Conservation (phyloP, 2,888 invertebrate genomes). For the Drosophila anomalipes region DNA sequence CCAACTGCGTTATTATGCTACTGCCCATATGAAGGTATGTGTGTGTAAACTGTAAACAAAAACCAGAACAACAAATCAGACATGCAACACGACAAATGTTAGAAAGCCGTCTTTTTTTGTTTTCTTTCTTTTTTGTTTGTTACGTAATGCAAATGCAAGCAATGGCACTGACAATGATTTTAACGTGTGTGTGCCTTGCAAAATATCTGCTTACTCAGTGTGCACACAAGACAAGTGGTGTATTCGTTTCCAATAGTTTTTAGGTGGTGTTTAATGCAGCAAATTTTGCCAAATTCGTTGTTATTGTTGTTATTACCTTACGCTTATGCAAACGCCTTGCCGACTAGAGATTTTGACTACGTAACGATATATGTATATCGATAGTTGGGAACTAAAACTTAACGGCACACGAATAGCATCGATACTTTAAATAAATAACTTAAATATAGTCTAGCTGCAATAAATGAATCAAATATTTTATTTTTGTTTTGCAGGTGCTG, state of each 20-base stretch:
- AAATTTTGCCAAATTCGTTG: conserved; percentile 42
- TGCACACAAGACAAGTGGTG: conserved; percentile 7
- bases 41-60: conserved; percentile 60
- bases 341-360: conserved; percentile 31
- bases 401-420: background rate
- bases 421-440: background rate
- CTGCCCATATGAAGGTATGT: conserved; percentile 75
- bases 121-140: conserved; percentile 34
- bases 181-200: background rate
- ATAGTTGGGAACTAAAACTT: background rate
- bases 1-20: conserved; percentile 85
- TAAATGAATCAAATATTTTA: background rate
- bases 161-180: background rate
- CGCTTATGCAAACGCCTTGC: conserved; percentile 60
- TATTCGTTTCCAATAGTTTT: conserved; percentile 5
- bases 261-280: background rate
- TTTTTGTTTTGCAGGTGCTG: background rate
- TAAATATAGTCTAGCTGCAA: background rate
- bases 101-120: background rate
- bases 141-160: conserved; percentile 63
- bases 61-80: conserved; percentile 34
- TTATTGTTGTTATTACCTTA: conserved; percentile 74
- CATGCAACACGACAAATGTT: background rate
- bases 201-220: conserved; percentile 37
- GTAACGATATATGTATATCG: conserved; percentile 17